Base-by-base conservation (phyloP, 2,113 vertebrate genomes). In the Hyperoodon ampullatus region DNA sequence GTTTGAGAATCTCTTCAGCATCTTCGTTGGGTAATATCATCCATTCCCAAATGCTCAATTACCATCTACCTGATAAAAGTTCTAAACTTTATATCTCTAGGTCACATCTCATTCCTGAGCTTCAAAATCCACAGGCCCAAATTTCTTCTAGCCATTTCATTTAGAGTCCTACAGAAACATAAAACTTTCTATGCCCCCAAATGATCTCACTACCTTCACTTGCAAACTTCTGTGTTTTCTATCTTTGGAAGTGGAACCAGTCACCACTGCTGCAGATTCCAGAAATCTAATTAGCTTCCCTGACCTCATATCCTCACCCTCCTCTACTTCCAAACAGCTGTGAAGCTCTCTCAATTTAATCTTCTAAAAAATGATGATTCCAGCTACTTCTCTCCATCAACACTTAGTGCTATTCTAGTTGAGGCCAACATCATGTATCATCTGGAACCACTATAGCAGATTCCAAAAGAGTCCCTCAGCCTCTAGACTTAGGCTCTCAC, bases 391-490 rank as follows among this genome's bases (percentile, higher is more conserved):
- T 88, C 9, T 70, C 16, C 39, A 35, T 16, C 14, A 5, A 28
- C 5, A 47, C 18, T 78, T 10, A 72, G 68, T 63, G 35, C 6
- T 8, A 23, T 70, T 58, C 82, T 58, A 42, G 26, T 65, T 58
- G 30, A 90, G 7, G 26, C 1, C 16, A 35, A 35, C 2, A 47
- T 6, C 21, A 53, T 21, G 58, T 91, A 30, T 70, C 11, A 7
- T 24, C 13, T 42, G 0, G 19, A 87, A 63, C 0, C 19, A 26
- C 12, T 6, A 53, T 0, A 42, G 44, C 2, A n/a, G 13, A 15
- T 55, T 86, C 16, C 42, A 53, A 23, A 30, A 50, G 26, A 61
- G 14, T 58, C 23, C 19, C 60, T 78, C 28, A 50, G 33, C 14
- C 39, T 74, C 21, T 75, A 7, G 19, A n/a, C 47, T 71, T 44